A percentile compares a stretch with the other conserved stretches of the same genome.
phyloP scores from a whole-genome alignment of 2,113 vertebrate species.

The Sporophila hypoxantha region DNA sequence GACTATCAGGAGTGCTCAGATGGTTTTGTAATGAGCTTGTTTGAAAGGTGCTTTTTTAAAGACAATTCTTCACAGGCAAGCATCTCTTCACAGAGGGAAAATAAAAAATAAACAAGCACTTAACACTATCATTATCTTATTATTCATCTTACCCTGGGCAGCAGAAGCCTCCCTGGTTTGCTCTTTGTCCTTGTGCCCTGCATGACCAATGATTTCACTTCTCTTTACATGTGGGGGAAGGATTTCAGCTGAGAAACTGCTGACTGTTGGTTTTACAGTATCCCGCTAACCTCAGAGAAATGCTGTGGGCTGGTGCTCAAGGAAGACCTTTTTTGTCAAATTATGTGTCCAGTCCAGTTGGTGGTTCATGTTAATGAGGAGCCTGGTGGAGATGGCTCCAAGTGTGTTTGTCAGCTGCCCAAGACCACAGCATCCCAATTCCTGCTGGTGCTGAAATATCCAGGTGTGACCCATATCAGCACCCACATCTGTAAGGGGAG shows the following conservation, averaged over 20 bases:
- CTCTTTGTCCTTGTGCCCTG: not conserved
- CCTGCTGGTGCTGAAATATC: not conserved
- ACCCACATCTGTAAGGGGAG: not conserved
- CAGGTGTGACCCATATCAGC: not conserved
- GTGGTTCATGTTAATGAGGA: not conserved
- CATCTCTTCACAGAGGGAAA: not conserved
- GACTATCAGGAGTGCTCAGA: constrained; percentile 3
- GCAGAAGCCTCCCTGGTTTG: not conserved
- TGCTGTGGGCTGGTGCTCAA: not conserved
- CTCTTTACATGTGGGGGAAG: not conserved
- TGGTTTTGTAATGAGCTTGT: constrained; percentile 21
- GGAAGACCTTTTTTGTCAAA: not conserved
- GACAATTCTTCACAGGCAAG: not conserved
- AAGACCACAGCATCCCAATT: not conserved
- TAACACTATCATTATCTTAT: not conserved
- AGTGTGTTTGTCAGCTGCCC: not conserved
- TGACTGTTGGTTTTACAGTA: not conserved
- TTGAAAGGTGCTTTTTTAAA: constrained; percentile 45
- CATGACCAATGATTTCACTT: not conserved
- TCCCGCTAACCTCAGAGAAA: not conserved
- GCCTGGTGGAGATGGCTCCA: not conserved
- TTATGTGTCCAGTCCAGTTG: not conserved
- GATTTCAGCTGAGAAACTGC: not conserved
- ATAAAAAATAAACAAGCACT: not conserved
- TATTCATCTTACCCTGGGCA: not conserved